phyloP scores from a whole-genome alignment of 2,113 vertebrate species.

The Varanus komodoensis region DNA sequence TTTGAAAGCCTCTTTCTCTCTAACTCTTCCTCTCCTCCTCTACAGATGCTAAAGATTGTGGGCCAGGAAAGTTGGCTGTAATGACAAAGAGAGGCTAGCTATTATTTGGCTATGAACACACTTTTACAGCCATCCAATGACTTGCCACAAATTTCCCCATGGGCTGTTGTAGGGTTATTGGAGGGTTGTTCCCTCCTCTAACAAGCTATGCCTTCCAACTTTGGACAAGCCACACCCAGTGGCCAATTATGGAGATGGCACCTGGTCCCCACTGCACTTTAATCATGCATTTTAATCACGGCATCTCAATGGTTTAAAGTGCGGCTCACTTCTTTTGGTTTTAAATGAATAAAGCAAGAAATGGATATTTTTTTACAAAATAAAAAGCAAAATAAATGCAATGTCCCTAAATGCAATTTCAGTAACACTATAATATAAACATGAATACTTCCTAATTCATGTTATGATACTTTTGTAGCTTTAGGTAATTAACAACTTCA shows the following conservation, averaged over 20 bases:
- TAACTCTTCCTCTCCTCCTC: neutral
- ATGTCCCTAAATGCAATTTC: too few relatives aligned
- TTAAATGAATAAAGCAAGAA: neutral
- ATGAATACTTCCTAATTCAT: neutral
- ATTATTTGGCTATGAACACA: neutral
- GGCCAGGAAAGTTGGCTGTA: too few relatives aligned
- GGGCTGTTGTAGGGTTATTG: too few relatives aligned
- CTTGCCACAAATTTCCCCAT: too few relatives aligned
- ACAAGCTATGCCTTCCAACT: too few relatives aligned
- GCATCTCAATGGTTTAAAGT: neutral
- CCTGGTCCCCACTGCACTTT: too few relatives aligned
- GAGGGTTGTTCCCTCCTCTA: too few relatives aligned
- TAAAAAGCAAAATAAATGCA: too few relatives aligned
- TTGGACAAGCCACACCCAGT: too few relatives aligned
- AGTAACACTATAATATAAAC: neutral
- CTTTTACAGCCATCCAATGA: neutral
- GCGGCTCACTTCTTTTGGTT: neutral
- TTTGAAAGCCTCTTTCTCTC: neutral
- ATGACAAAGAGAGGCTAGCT: neutral
- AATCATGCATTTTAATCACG: too few relatives aligned
- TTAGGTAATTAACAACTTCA: neutral
- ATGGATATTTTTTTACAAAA: too few relatives aligned
- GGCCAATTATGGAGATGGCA: too few relatives aligned
- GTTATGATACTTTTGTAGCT: neutral
- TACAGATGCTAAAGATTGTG: neutral